Evolutionary conservation across 2,797 vertebrate species (phyloP).

Genomic region (Tapirus indicus): DNA sequence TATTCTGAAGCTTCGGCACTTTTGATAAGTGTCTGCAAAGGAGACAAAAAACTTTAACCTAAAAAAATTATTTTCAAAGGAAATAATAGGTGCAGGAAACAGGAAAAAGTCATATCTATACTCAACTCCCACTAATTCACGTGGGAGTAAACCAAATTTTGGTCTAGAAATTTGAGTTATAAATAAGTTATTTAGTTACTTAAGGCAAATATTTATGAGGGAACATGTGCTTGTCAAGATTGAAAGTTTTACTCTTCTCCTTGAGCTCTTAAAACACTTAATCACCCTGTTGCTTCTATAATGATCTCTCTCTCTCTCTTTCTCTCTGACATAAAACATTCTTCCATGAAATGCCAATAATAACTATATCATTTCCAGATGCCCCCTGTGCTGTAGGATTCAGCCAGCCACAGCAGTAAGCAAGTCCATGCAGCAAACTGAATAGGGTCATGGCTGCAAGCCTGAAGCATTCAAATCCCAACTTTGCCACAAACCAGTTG

Average conservation of each 20-base stretch:
- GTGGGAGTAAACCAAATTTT: not conserved
- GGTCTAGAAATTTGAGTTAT: not conserved
- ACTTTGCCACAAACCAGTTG: not conserved
- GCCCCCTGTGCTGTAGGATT: not conserved
- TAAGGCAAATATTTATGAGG: constrained; percentile 77
- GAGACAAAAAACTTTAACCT: constrained; percentile 10
- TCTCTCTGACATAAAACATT: not conserved
- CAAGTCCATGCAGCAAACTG: not conserved
- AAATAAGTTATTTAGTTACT: constrained; percentile 23
- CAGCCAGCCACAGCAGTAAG: not conserved
- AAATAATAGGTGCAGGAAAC: not conserved
- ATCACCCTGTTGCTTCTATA: not conserved
- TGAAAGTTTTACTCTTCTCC: not conserved
- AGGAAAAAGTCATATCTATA: constrained; percentile 49
- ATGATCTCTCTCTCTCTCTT: not conserved
- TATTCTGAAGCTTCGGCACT: not conserved
- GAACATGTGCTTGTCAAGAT: constrained; percentile 50
- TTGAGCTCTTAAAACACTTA: constrained; percentile 16
- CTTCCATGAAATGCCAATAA: not conserved
- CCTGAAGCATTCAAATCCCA: not conserved
- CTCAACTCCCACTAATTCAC: not conserved
- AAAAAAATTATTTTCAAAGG: not conserved
- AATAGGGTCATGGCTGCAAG: not conserved
- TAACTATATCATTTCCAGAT: not conserved
- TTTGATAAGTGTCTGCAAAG: constrained; percentile 56